Conservation (phyloP, 1,140 invertebrate species). For the Condylostylus longicornis region DNA sequence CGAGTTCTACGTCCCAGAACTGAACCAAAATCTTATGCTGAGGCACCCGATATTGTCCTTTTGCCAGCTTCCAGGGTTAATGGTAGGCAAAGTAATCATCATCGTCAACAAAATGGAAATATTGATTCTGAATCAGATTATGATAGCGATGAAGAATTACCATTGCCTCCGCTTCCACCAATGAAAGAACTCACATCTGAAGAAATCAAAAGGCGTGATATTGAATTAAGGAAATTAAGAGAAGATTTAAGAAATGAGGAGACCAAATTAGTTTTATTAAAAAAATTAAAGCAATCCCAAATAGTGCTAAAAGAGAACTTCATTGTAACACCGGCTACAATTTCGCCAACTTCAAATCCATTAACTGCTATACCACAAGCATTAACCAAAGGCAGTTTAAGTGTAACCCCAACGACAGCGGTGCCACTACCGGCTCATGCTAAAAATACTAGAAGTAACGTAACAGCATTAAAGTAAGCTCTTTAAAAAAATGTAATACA, state of each 20-base stretch:
- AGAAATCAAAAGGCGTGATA: slow-evolving; percentile 60
- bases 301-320: slow-evolving; percentile 66
- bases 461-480: neutral
- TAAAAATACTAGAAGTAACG: slow-evolving; percentile 21
- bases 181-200: slow-evolving; percentile 50
- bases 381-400: slow-evolving; percentile 37
- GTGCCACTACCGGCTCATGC: slow-evolving; percentile 37
- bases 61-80: slow-evolving; percentile 39
- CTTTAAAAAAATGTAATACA: neutral
- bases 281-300: slow-evolving; percentile 86
- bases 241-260: slow-evolving; percentile 87
- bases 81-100: no score
- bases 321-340: slow-evolving; percentile 41
- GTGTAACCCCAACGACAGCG: slow-evolving; percentile 32
- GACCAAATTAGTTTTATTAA: slow-evolving; percentile 84
- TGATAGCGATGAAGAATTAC: slow-evolving; percentile 33
- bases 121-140: slow-evolving; percentile 30
- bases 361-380: slow-evolving; percentile 36
- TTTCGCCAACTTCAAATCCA: slow-evolving; percentile 24
- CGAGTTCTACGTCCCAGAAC: slow-evolving; percentile 60
- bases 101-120: slow-evolving; percentile 29
- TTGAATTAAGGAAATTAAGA: slow-evolving; percentile 53
- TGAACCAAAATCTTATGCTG: slow-evolving; percentile 62
- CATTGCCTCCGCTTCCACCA: slow-evolving; percentile 27
- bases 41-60: slow-evolving; percentile 42